Evolutionary conservation across 2,113 vertebrate genomes (phyloP), one percentile per base, ranked within the genome.

Genomic region (Sturnus vulgaris): DNA sequence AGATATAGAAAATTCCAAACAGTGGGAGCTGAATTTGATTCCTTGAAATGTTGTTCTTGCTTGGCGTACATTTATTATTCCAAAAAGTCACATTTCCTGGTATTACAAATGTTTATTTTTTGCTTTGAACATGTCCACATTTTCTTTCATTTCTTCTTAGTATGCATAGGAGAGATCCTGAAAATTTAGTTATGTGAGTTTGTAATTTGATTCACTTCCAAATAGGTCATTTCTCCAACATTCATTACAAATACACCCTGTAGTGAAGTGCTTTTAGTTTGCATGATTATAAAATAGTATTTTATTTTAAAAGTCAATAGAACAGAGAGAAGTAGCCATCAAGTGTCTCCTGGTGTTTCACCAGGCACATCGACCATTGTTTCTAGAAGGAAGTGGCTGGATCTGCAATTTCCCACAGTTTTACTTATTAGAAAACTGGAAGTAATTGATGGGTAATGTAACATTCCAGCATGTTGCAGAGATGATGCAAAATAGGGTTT

Each of bases 161-260:
- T 81, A 97, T 96, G 94, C 70, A 44, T 82, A 68, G 84, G 73
- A 49, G 33, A 69, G 33, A 71, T 82, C 81, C 88, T 92, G 64
- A 84, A 86, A 95, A 94, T 79, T 94, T 86, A 95, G 82, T 89
- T 92, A 81, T 60, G 33, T 81, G 86, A 90, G 70, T 85, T 82
- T 95, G 66, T 93, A 94, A 96, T 94, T 75, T 75, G 86, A 91
- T 93, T 90, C 46, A 20, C 71, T 95, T 96, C 83, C 86, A 94
- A 94, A 92, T 68, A 89, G 78, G 87, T 93, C 65, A 90, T 93
- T 95, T 86, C 81, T 80, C 72, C 79, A 82, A 25, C 37, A 50
- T 72, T 95, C 68, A 59, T 95, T 95, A 93, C 44, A 72, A 77
- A 90, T 88, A 83, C 81, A 91, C 61, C 79, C 52, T 77, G 52